Conservation (phyloP, 2,113 vertebrate genomes). For the Enhydra lutris region DNA sequence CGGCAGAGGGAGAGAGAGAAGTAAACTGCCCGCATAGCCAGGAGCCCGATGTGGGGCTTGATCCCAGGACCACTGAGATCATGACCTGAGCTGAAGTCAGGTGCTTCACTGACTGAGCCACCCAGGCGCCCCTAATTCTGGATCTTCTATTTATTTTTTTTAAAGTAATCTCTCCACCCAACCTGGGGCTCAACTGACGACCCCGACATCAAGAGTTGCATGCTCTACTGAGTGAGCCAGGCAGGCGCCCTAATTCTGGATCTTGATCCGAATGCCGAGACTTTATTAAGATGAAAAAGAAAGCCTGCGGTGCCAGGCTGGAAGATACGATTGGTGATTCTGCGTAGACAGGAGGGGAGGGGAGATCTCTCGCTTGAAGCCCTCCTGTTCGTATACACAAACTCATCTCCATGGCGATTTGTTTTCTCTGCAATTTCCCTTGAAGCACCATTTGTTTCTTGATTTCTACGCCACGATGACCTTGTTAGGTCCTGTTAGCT, state of each 20-base stretch:
- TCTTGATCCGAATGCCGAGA: neutral
- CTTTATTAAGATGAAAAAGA: neutral
- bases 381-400: neutral
- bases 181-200: neutral
- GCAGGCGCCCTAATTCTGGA: neutral
- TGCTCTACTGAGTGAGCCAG: neutral
- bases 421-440: neutral
- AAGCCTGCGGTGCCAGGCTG: neutral
- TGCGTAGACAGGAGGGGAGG: neutral
- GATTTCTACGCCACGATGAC: conserved; percentile 1
- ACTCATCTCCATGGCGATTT: neutral
- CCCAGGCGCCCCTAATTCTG: too few species aligned
- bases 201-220: neutral
- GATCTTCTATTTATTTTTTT: neutral
- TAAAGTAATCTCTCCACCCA: neutral
- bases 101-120: too few species aligned
- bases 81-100: too few species aligned
- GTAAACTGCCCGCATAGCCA: too few species aligned
- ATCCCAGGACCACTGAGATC: too few species aligned
- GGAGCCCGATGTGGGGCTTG: too few species aligned
- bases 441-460: neutral
- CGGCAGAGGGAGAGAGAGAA: too few species aligned
- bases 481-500: conserved; percentile 37
- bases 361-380: accelerated
- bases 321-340: neutral